Evolutionary conservation across 2,888 invertebrate species (phyloP).

Genomic region (Endomychus coccineus): DNA sequence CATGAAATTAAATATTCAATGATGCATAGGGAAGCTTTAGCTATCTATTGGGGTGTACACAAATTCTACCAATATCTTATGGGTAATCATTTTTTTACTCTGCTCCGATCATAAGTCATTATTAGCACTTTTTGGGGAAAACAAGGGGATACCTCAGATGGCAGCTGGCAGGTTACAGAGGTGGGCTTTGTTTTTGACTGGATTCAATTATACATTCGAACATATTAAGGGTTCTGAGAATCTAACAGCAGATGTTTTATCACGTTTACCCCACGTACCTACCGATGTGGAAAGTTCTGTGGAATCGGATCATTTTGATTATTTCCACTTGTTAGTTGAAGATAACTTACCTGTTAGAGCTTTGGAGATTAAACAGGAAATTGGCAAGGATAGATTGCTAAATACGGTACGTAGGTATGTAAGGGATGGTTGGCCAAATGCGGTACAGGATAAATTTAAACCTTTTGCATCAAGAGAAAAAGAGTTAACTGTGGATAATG

Average conservation of each 20-base stretch:
- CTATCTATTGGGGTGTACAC: conserved; percentile 29
- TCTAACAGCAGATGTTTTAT: not conserved
- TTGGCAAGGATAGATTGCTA: no score
- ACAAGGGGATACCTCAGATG: conserved; percentile 30
- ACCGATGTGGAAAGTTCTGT: no score
- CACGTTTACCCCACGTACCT: not conserved
- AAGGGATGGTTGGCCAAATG: no score
- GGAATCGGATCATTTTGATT: no score
- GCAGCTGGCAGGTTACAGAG: conserved; percentile 30
- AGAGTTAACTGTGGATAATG: conserved; percentile 14
- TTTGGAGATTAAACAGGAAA: no score
- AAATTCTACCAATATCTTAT: conserved; percentile 33
- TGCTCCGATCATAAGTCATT: conserved; percentile 32
- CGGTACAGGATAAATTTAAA: conserved; percentile 2
- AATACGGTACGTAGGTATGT: no score
- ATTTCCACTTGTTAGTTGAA: no score
- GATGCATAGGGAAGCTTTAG: conserved; percentile 31
- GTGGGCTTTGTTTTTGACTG: conserved; percentile 20
- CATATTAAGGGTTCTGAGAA: conserved; percentile 1
- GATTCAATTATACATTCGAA: conserved; percentile 1
- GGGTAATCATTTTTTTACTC: conserved; percentile 28
- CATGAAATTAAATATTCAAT: conserved; percentile 30
- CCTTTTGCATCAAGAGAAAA: conserved; percentile 1
- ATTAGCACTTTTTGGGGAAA: conserved; percentile 26
- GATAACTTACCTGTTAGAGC: no score